Percentiles rank a stretch among this genome's conserved stretches.
phyloP scores from a whole-genome alignment of 92 coral and sea anemone species.

The Epizoanthus illoricatus region DNA sequence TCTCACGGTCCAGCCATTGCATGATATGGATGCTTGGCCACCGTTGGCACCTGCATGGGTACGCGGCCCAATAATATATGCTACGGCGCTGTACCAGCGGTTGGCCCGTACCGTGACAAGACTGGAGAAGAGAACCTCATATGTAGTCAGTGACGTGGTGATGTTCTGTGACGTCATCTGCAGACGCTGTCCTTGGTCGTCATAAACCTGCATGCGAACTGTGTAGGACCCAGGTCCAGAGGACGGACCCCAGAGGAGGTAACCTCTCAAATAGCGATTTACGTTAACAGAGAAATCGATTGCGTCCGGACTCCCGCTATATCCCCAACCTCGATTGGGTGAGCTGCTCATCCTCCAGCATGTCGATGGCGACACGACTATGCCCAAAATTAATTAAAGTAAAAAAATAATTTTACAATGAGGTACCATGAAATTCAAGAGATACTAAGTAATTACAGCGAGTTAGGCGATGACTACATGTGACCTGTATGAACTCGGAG shows the following conservation, averaged over 20 bases:
- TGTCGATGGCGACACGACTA: no score
- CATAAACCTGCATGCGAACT: not conserved
- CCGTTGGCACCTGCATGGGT: not conserved
- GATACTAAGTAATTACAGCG: no score
- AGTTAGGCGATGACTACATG: no score
- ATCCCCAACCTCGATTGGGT: not conserved
- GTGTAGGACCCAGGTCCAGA: not conserved
- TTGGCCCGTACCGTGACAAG: conserved; percentile 4
- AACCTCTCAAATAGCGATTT: not conserved
- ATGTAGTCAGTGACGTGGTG: not conserved
- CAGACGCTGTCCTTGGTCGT: not conserved
- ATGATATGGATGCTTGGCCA: not conserved
- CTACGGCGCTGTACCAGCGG: conserved; percentile 10
- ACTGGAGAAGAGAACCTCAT: conserved; percentile 3
- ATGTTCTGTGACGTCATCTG: not conserved
- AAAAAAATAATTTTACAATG: no score
- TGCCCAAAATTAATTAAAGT: no score
- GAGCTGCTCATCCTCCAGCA: conserved; percentile 4
- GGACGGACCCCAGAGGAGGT: not conserved
- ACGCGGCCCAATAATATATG: not conserved
- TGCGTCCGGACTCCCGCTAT: not conserved
- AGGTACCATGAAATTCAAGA: no score
- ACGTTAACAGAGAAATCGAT: conserved; percentile 9
- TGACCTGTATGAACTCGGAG: no score
- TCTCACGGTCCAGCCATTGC: not conserved